Evolutionary conservation across 1,140 invertebrate genomes (phyloP).

Genomic region (Drosophila lini): DNA sequence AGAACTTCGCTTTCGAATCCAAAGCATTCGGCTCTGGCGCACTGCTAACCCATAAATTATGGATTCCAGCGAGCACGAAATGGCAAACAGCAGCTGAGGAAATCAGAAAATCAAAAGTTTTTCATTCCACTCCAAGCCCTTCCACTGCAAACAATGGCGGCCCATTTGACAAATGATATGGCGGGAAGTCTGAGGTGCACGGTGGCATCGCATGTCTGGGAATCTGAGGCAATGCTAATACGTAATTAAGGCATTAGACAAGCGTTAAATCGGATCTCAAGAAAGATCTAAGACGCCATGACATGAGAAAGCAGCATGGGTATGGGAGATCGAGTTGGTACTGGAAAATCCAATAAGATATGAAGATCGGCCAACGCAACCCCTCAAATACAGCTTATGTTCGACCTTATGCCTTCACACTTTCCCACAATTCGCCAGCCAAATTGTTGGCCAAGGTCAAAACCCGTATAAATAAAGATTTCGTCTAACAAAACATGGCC

Average conservation of each 20-base stretch:
- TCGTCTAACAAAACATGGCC: conserved; percentile 47
- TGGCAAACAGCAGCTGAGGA: conserved; percentile 8
- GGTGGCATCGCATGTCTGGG: conserved; percentile 64
- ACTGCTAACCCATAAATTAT: conserved; percentile 78
- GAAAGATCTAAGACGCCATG: conserved; percentile 53
- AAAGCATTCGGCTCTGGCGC: conserved; percentile 39
- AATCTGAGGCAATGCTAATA: conserved; percentile 58
- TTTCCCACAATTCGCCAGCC: conserved; percentile 42
- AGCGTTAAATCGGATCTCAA: conserved; percentile 51
- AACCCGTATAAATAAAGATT: conserved; percentile 9
- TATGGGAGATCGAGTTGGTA: not conserved
- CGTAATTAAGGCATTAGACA: conserved; percentile 71
- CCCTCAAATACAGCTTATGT: not conserved
- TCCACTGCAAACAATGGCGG: conserved; percentile 63
- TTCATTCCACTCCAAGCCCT: conserved; percentile 42
- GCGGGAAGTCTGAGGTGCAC: conserved; percentile 5
- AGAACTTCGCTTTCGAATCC: conserved; percentile 62
- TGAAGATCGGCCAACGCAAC: conserved; percentile 1
- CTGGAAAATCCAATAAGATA: not conserved
- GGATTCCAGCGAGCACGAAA: conserved; percentile 50
- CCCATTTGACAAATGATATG: conserved; percentile 65
- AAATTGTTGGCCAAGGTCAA: conserved; percentile 50
- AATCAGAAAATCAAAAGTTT: conserved; percentile 54
- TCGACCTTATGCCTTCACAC: conserved; percentile 37
- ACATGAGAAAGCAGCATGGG: not conserved